A percentile compares a stretch with the other conserved stretches of the same genome.
Conservation (phyloP, 2,113 vertebrate genomes). For the Gadus macrocephalus region DNA sequence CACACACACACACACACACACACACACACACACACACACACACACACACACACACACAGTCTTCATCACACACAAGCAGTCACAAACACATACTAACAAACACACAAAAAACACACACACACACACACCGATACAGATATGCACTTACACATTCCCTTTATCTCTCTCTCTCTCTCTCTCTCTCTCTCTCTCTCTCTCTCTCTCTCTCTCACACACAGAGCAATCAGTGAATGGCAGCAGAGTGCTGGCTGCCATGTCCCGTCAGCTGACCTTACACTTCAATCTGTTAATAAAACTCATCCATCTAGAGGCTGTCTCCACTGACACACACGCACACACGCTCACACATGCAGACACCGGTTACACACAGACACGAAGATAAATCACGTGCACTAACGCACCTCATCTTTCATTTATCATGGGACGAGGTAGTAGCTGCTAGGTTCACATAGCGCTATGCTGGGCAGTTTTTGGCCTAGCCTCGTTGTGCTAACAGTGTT, state of each 20-base stretch:
- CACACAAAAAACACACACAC: conserved; percentile 15
- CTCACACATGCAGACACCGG: conserved; percentile 25
- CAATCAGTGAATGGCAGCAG: conserved; percentile 43
- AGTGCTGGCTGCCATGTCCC: conserved; percentile 22
- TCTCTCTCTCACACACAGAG: conserved; percentile 34
- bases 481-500: too few relatives aligned
- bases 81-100: too few relatives aligned
- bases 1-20: too few relatives aligned
- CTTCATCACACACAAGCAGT: too few relatives aligned
- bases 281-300: conserved; percentile 58
- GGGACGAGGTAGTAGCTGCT: too few relatives aligned
- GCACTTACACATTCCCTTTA: too few relatives aligned
- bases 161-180: too few relatives aligned
- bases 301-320: conserved; percentile 38
- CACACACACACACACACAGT: too few relatives aligned
- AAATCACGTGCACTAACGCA: conserved; percentile 39
- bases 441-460: too few relatives aligned
- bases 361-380: conserved; percentile 12
- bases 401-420: conserved; percentile 52
- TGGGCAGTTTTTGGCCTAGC: too few relatives aligned
- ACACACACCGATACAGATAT: conserved; percentile 5
- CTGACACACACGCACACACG: conserved; percentile 20
- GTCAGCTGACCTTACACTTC: conserved; percentile 52
- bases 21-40: too few relatives aligned
- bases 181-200: too few relatives aligned